Conservation (phyloP, 2,888 invertebrate genomes). For the Unio delphinus region DNA sequence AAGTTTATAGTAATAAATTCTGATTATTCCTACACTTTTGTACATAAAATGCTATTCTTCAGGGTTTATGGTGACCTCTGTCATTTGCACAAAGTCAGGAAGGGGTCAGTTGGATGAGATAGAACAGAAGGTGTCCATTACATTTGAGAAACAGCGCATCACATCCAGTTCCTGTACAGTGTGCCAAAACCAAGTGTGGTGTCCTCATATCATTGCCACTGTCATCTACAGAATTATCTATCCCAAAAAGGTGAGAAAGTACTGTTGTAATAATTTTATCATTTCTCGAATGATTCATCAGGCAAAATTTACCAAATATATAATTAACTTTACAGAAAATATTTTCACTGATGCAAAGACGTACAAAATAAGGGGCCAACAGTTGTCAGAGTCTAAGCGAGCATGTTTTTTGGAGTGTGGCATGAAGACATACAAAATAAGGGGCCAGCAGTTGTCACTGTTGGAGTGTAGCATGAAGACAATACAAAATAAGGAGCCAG, state of each 20-base stretch:
- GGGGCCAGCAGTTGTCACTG: no score
- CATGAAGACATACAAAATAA: no score
- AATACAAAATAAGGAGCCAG: no score
- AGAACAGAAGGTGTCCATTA: conserved; percentile 14
- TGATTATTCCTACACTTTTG: no score
- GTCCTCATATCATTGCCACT: conserved; percentile 14
- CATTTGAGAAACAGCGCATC: conserved; percentile 18
- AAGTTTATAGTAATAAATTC: no score
- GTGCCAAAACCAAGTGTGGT: conserved; percentile 15
- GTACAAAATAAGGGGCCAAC: no score
- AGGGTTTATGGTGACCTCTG: conserved; percentile 22
- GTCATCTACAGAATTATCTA: conserved; percentile 12
- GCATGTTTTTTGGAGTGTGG: no score
- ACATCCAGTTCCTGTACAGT: conserved; percentile 15
- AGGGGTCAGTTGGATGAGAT: conserved; percentile 1
- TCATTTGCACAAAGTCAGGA: conserved; percentile 4
- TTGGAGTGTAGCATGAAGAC: no score
- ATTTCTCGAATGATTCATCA: background rate
- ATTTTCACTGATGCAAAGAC: background rate
- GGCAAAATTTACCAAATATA: background rate
- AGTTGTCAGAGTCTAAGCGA: no score
- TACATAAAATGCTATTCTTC: no score
- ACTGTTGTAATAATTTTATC: background rate
- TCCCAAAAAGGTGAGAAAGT: conserved; percentile 10
- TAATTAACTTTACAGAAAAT: background rate